Conservation (phyloP, 2,113 vertebrate genomes). For the Hypomesus transpacificus region DNA sequence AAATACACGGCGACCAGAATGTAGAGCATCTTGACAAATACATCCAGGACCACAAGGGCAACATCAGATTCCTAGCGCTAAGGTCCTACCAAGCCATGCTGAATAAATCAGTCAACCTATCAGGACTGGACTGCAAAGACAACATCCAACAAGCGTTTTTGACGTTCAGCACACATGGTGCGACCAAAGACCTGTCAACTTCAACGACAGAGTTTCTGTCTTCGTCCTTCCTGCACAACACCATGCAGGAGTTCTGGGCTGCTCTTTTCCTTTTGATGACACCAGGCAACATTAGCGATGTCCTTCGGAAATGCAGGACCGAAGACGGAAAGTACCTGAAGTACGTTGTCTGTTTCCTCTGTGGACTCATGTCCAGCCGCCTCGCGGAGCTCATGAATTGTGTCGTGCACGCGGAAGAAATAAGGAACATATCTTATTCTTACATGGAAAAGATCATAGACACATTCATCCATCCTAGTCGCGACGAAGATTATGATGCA, state of each 20-base stretch:
- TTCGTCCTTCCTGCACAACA: slow-evolving; percentile 41
- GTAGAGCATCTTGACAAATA: slow-evolving; percentile 23
- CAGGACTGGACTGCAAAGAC: slow-evolving; percentile 8
- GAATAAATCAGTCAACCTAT: slow-evolving; percentile 24
- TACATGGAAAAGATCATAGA: slow-evolving; percentile 21
- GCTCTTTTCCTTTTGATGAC: slow-evolving; percentile 32
- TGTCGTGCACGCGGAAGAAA: slow-evolving; percentile 23
- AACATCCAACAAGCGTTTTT: slow-evolving; percentile 26
- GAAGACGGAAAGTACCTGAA: slow-evolving; percentile 37
- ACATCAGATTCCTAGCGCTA: slow-evolving; percentile 19
- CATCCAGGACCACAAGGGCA: slow-evolving; percentile 19
- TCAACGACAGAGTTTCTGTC: slow-evolving; percentile 4
- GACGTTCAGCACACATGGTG: slow-evolving; percentile 12
- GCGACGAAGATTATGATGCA: not conserved
- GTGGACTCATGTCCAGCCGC: slow-evolving; percentile 29
- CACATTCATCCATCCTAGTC: slow-evolving; percentile 10
- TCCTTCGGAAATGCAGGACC: slow-evolving; percentile 21
- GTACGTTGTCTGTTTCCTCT: slow-evolving; percentile 34
- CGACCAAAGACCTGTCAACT: not conserved
- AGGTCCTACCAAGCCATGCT: slow-evolving; percentile 21
- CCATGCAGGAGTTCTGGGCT: slow-evolving; percentile 47
- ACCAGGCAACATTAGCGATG: slow-evolving; percentile 18
- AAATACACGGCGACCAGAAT: slow-evolving; percentile 7
- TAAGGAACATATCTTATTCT: slow-evolving; percentile 8
- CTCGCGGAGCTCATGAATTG: slow-evolving; percentile 8